Evolutionary conservation across 2,888 invertebrate species (phyloP).

Genomic region (Parnassius mnemosyne): DNA sequence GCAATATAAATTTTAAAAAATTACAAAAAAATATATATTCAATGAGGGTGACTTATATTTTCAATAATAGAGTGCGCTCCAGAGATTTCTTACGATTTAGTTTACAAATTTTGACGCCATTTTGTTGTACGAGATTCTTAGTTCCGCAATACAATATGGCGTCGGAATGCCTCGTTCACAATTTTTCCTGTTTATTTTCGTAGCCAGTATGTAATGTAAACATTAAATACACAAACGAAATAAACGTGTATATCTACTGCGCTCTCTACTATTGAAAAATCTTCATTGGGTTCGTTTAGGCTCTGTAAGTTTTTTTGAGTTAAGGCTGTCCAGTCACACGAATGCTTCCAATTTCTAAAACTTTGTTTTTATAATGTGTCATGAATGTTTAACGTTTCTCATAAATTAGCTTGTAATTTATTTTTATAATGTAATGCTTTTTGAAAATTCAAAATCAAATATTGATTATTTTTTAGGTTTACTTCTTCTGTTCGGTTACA

Average conservation of each 20-base stretch:
- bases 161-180: neutral
- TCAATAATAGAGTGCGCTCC: constrained; percentile 16
- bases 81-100: neutral
- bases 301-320: constrained; percentile 47
- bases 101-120: neutral
- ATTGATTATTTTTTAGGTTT: constrained; percentile 7
- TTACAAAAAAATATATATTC: constrained; percentile 42
- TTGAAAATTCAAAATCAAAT: constrained; percentile 32
- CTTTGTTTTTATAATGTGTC: constrained; percentile 56
- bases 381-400: constrained; percentile 62
- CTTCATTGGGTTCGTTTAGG: constrained; percentile 45
- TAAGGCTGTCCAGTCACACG: constrained; percentile 61
- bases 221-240: too few relatives aligned
- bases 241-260: neutral
- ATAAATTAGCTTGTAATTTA: constrained; percentile 68
- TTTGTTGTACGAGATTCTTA: neutral
- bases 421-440: constrained; percentile 62
- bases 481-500: constrained; percentile 16
- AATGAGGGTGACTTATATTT: constrained; percentile 11
- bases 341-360: constrained; percentile 66
- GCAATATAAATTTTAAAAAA: constrained; percentile 40
- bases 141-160: constrained; percentile 4
- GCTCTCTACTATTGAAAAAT: constrained; percentile 14
- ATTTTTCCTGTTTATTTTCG: too few relatives aligned
- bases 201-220: too few relatives aligned